Conservation (phyloP, 2,888 invertebrate species). For the Lycia hirtaria region DNA sequence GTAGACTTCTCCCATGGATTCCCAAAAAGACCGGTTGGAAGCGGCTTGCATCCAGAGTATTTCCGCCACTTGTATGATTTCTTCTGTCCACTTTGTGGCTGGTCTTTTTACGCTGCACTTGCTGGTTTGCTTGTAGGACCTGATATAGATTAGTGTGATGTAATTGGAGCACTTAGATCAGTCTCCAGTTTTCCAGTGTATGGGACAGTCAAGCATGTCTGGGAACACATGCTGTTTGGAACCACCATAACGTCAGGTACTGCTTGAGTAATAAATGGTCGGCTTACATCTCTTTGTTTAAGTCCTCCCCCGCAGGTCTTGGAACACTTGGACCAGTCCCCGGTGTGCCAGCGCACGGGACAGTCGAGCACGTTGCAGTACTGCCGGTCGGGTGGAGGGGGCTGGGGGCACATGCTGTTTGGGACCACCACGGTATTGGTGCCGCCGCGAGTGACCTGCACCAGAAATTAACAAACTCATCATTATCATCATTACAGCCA, state of each 20-base stretch:
- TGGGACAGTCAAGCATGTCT: constrained; percentile 95
- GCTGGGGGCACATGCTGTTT: constrained; percentile 96
- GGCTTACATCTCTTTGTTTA: constrained; percentile 90
- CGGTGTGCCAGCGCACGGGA: constrained; percentile 94
- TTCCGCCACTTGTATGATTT: too few species aligned
- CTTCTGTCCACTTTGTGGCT: too few species aligned
- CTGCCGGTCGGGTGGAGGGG: constrained; percentile 94
- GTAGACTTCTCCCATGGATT: too few species aligned
- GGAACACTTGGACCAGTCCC: constrained; percentile 96
- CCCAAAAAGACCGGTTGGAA: too few species aligned
- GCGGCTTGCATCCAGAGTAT: too few species aligned
- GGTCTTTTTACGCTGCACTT: too few species aligned
- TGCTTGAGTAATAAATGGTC: background rate
- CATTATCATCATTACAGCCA: too few species aligned
- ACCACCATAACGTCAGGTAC: too few species aligned
- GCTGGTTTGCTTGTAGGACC: too few species aligned
- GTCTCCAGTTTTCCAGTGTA: constrained; percentile 93
- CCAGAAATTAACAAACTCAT: too few species aligned
- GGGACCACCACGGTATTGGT: constrained; percentile 97
- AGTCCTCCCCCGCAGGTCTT: constrained; percentile 97
- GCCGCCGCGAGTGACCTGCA: constrained; percentile 92
- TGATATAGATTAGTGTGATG: too few species aligned
- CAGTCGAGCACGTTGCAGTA: constrained; percentile 97
- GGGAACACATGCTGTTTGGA: constrained; percentile 96
- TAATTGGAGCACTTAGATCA: constrained; percentile 98